These are phyloP conservation scores for Oryzias curvinotus DNA, from an alignment of 2,113 vertebrate genomes.

Conservation along the genomic window DNA sequence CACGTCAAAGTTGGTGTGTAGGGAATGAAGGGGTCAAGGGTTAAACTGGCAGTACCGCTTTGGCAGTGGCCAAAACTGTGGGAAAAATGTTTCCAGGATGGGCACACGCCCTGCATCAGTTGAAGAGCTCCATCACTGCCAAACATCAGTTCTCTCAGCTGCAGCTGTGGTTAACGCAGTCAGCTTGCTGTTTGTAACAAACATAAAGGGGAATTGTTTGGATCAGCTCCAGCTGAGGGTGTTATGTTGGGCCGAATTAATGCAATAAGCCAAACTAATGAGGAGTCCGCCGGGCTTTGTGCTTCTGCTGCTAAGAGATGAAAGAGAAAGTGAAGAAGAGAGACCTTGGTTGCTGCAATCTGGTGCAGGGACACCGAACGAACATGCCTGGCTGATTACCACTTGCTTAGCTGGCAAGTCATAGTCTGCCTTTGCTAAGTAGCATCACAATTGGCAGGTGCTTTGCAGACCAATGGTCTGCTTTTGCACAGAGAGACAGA, in stretches of 20 bases:
- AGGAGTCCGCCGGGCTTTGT: conserved; percentile 61
- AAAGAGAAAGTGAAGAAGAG: conserved; percentile 59
- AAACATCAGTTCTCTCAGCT: conserved; percentile 30
- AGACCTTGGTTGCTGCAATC: conserved; percentile 50
- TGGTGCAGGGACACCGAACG: conserved; percentile 57
- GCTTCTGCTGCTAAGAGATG: conserved; percentile 57
- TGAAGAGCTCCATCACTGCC: conserved; percentile 17
- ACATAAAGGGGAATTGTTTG: conserved; percentile 48
- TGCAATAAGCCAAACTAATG: conserved; percentile 63
- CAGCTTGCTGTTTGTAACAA: conserved; percentile 28
- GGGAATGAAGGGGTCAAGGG: conserved; percentile 16
- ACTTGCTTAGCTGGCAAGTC: conserved; percentile 53
- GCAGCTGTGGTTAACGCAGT: conserved; percentile 21
- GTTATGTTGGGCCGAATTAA: conserved; percentile 59
- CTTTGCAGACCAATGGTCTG: conserved; percentile 32
- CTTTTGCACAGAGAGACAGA: conserved; percentile 24
- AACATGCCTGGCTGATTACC: conserved; percentile 51
- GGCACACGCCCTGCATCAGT: conserved; percentile 25
- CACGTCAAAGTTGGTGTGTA: conserved; percentile 21
- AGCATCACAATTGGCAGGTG: conserved; percentile 51
- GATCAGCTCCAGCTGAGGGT: conserved; percentile 47
- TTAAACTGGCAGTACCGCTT: conserved; percentile 26
- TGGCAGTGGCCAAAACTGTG: conserved; percentile 15
- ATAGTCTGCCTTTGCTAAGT: conserved; percentile 35
- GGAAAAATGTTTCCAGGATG: conserved; percentile 14